These are phyloP conservation scores for Drosophila subobscura DNA, from an alignment of 1,140 invertebrate species.

Conservation along the genomic window DNA sequence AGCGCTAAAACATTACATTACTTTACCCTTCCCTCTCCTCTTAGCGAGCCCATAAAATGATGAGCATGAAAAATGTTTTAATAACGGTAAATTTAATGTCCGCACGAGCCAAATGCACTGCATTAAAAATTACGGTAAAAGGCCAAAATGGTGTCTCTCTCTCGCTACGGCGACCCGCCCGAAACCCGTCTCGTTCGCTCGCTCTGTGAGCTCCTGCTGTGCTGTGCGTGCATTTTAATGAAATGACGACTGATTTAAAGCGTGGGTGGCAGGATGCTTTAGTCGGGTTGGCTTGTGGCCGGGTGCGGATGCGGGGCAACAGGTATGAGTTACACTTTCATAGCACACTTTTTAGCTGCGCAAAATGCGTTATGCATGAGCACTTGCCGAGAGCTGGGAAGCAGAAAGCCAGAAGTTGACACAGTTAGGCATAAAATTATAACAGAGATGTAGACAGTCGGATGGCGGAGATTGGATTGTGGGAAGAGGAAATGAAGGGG, in stretches of 20 bases:
- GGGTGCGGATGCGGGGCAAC: slow-evolving; percentile 35
- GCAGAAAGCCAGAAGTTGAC: slow-evolving; percentile 54
- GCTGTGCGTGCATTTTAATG: slow-evolving; percentile 38
- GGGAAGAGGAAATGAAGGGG: background rate
- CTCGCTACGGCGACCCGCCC: too few relatives aligned
- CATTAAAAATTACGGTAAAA: slow-evolving; percentile 28
- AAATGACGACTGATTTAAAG: slow-evolving; percentile 50
- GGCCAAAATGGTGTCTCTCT: background rate
- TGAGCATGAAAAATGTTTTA: slow-evolving; percentile 34
- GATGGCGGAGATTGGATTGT: too few relatives aligned
- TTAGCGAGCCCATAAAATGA: background rate
- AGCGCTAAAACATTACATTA: too few relatives aligned
- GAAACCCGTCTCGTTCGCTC: too few relatives aligned
- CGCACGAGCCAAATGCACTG: slow-evolving; percentile 6
- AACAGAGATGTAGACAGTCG: slow-evolving; percentile 20
- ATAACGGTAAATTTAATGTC: slow-evolving; percentile 49
- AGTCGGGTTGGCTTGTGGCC: too few relatives aligned
- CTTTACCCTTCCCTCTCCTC: background rate
- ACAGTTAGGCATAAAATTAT: slow-evolving; percentile 64
- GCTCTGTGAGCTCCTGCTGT: background rate
- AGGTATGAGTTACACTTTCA: slow-evolving; percentile 62
- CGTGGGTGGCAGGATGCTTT: background rate
- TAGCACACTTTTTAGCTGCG: slow-evolving; percentile 56
- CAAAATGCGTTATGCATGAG: slow-evolving; percentile 59
- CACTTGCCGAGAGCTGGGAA: slow-evolving; percentile 49